Conservation (phyloP, 2,888 invertebrate genomes). For the Corythucha ciliata region DNA sequence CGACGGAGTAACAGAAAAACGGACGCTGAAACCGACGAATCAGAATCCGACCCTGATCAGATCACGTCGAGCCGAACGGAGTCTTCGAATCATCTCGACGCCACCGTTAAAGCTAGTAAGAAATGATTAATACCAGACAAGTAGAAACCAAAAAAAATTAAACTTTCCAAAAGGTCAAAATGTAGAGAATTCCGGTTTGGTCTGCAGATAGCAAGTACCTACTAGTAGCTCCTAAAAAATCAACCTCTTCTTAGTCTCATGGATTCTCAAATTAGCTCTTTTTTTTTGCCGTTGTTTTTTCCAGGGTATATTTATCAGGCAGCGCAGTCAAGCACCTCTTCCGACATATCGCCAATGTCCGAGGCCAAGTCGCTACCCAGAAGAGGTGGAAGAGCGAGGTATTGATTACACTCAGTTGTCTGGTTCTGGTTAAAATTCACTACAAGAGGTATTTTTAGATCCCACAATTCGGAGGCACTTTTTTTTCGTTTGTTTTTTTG, state of each 20-base stretch:
- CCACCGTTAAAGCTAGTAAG: conserved; percentile 50
- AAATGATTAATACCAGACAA: conserved; percentile 41
- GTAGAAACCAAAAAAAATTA: neutral
- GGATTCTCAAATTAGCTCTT: too few species aligned
- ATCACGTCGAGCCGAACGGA: conserved; percentile 63
- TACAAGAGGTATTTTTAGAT: conserved; percentile 21
- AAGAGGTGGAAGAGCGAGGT: conserved; percentile 47
- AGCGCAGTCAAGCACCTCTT: conserved; percentile 65
- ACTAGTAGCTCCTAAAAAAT: too few species aligned
- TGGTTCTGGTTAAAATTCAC: too few species aligned
- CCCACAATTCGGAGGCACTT: too few species aligned
- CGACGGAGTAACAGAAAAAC: conserved; percentile 46
- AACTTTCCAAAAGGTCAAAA: neutral
- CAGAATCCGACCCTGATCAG: conserved; percentile 64
- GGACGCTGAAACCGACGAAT: conserved; percentile 53
- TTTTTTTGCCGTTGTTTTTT: conserved; percentile 34
- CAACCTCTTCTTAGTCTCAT: too few species aligned
- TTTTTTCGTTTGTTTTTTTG: too few species aligned
- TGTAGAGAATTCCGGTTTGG: too few species aligned
- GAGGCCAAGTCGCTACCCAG: conserved; percentile 66
- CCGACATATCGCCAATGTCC: conserved; percentile 67
- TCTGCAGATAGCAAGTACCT: too few species aligned
- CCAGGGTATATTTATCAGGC: conserved; percentile 65
- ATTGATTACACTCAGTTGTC: conserved; percentile 25
- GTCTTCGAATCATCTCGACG: conserved; percentile 63